phyloP scores from a whole-genome alignment of 1,140 invertebrate genomes.

The Zeugodacus cucurbitae region DNA sequence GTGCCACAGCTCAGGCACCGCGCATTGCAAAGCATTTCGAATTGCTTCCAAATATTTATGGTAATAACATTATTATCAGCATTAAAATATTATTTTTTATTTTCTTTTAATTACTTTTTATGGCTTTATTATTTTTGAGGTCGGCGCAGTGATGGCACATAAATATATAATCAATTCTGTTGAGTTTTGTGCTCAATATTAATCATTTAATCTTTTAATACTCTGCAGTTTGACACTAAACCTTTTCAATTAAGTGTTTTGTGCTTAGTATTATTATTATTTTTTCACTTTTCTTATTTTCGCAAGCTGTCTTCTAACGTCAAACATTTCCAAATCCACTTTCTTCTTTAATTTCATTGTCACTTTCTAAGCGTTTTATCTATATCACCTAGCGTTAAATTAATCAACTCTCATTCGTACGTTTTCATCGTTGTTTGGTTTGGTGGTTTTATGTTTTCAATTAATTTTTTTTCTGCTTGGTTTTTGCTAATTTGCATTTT shows the following conservation, averaged over 20 bases:
- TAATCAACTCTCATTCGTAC: background rate
- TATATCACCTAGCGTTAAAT: background rate
- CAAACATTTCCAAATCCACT: background rate
- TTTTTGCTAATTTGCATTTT: conserved; percentile 19
- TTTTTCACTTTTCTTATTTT: background rate
- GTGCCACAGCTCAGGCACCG: background rate
- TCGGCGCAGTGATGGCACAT: no score
- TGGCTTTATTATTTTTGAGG: background rate
- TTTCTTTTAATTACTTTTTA: background rate
- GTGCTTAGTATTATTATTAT: background rate
- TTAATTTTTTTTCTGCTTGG: background rate
- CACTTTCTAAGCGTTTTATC: background rate
- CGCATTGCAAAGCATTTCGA: background rate
- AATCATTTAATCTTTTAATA: no score
- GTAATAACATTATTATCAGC: background rate
- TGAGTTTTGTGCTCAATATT: no score
- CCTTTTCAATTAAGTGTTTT: no score
- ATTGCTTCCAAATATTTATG: background rate
- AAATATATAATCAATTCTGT: no score
- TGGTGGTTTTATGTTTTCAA: background rate
- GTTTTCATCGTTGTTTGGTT: background rate
- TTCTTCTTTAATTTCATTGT: conserved; percentile 2
- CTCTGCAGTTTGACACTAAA: no score
- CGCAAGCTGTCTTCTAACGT: background rate
- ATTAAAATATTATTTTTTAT: background rate